Evolutionary conservation across 1,140 invertebrate species (phyloP).

Genomic region (Wasmannia auropunctata): DNA sequence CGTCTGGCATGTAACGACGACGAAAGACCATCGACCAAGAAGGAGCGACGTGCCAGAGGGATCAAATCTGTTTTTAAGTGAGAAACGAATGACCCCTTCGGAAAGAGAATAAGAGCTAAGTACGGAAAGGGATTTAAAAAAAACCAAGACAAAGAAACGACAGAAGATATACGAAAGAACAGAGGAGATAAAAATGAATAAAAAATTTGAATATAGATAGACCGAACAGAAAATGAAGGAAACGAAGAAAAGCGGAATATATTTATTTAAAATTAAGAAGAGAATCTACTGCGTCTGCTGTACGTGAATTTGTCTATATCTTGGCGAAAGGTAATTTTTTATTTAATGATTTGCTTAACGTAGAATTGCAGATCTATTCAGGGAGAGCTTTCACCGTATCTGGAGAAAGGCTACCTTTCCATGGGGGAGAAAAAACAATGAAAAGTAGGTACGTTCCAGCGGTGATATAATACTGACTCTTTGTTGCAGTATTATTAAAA

Average conservation of each 20-base stretch:
- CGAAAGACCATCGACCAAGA: neutral
- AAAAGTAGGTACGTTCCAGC: neutral
- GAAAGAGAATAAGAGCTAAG: neutral
- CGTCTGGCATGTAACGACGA: constrained; percentile 27
- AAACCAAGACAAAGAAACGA: neutral
- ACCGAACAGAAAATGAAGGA: neutral
- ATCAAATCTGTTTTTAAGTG: constrained; percentile 61
- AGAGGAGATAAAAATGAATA: constrained; percentile 15
- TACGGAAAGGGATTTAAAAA: neutral
- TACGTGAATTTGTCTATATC: neutral
- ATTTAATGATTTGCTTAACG: constrained; percentile 36
- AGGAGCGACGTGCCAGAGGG: constrained; percentile 14
- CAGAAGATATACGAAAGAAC: neutral
- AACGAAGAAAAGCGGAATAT: constrained; percentile 22
- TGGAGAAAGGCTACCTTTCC: neutral
- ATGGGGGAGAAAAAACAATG: neutral
- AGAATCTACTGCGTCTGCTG: neutral
- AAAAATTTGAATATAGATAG: constrained; percentile 18
- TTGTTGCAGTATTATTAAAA: neutral
- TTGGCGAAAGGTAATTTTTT: constrained; percentile 4
- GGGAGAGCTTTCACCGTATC: neutral
- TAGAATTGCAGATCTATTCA: neutral
- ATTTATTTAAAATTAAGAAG: constrained; percentile 54
- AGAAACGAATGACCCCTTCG: constrained; percentile 23
- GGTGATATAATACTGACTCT: neutral